These are phyloP conservation scores for Drosophila birchii DNA, from an alignment of 2,888 invertebrate species.

Conservation along the genomic window DNA sequence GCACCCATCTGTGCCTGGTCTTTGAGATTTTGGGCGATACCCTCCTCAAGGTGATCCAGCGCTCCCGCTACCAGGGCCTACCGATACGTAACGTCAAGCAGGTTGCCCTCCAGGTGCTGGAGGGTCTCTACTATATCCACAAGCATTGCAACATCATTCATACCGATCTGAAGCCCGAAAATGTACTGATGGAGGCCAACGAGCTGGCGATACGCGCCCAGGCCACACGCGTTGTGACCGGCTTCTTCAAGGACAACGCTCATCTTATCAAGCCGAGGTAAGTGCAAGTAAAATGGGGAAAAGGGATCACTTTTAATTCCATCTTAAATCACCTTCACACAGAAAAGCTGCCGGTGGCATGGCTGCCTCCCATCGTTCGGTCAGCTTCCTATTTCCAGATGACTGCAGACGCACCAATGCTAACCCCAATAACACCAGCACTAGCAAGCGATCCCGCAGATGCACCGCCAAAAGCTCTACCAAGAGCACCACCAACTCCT, in stretches of 20 bases:
- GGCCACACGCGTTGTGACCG: slow-evolving; percentile 95
- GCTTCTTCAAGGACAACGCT: slow-evolving; percentile 95
- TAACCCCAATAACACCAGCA: no score
- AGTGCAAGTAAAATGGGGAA: background rate
- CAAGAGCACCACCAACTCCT: background rate
- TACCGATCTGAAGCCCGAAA: slow-evolving; percentile 97
- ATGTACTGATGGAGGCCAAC: slow-evolving; percentile 96
- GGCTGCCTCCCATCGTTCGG: background rate
- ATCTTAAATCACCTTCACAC: no score
- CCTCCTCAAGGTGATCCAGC: slow-evolving; percentile 97
- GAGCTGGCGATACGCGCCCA: slow-evolving; percentile 89
- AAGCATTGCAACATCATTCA: slow-evolving; percentile 97
- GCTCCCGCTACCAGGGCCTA: slow-evolving; percentile 98
- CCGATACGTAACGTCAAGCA: slow-evolving; percentile 97
- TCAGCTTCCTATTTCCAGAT: background rate
- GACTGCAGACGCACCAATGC: no score
- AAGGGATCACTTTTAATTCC: background rate
- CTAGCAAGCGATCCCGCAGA: background rate
- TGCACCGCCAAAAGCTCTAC: slow-evolving; percentile 86
- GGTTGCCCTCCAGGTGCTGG: slow-evolving; percentile 96
- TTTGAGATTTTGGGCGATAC: slow-evolving; percentile 99
- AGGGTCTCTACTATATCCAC: slow-evolving; percentile 98
- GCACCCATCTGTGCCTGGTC: slow-evolving; percentile 99
- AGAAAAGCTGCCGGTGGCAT: background rate
- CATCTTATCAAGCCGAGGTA: slow-evolving; percentile 87